Conservation (phyloP, 2,797 vertebrate species). For the Antennarius maculatus region DNA sequence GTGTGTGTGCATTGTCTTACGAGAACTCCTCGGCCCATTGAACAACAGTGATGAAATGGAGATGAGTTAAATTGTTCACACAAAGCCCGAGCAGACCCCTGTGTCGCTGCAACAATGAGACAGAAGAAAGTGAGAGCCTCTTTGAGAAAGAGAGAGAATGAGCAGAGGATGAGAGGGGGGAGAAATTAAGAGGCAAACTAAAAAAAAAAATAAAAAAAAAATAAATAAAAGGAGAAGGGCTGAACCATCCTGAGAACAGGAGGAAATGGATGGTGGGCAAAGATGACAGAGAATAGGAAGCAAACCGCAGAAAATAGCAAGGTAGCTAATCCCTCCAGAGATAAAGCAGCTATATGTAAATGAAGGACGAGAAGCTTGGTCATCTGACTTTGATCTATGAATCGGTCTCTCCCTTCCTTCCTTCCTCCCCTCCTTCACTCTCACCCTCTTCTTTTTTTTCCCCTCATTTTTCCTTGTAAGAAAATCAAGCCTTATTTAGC, state of each 20-base stretch:
- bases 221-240: constrained; percentile 38
- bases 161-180: constrained; percentile 58
- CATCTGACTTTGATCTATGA: constrained; percentile 93
- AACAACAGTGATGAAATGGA: constrained; percentile 75
- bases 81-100: constrained; percentile 79
- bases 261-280: constrained; percentile 55
- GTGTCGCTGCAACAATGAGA: constrained; percentile 69
- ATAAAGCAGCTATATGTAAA: constrained; percentile 99
- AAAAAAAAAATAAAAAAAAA: constrained; percentile 16
- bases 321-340: constrained; percentile 87
- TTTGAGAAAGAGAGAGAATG: constrained; percentile 63
- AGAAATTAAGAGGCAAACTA: constrained; percentile 63
- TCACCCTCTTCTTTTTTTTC: constrained; percentile 70
- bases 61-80: constrained; percentile 79
- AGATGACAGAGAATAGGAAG: constrained; percentile 79
- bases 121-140: constrained; percentile 73
- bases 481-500: constrained; percentile 96
- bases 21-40: constrained; percentile 59
- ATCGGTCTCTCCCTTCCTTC: constrained; percentile 81
- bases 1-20: constrained; percentile 49
- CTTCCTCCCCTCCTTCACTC: constrained; percentile 59
- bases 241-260: constrained; percentile 64
- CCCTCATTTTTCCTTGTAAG: constrained; percentile 82
- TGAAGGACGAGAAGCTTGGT: constrained; percentile 86
- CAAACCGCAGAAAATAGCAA: constrained; percentile 80